A percentile compares a stretch with the other conserved stretches of the same genome.
These are phyloP conservation scores for Tipula helvola DNA, from an alignment of 2,888 invertebrate species.

Conservation along the genomic window DNA sequence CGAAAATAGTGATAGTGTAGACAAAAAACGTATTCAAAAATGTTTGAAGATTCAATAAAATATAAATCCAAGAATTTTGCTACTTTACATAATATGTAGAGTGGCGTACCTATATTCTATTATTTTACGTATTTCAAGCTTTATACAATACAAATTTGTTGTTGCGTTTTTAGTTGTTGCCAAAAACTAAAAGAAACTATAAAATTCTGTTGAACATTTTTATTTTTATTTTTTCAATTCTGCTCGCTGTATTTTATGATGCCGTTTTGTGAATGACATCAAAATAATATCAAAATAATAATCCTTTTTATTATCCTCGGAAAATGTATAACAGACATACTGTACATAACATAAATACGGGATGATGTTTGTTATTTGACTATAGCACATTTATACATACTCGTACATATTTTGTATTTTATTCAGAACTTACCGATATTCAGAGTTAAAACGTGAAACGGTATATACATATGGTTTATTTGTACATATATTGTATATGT, in stretches of 20 bases:
- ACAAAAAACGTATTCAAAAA: neutral
- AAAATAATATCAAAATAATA: neutral
- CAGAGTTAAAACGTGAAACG: too few species aligned
- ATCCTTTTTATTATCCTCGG: neutral
- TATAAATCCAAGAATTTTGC: neutral
- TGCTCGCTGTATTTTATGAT: neutral
- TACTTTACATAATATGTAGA: neutral
- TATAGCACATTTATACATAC: too few species aligned
- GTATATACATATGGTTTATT: too few species aligned
- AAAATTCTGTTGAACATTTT: neutral
- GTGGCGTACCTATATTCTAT: neutral
- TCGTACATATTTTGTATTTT: too few species aligned
- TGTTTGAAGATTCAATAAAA: neutral
- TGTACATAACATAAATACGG: too few species aligned
- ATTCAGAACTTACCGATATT: too few species aligned
- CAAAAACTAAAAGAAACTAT: neutral
- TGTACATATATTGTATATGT: too few species aligned
- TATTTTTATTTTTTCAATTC: neutral
- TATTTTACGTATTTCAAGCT: neutral
- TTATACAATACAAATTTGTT: neutral
- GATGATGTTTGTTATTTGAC: too few species aligned
- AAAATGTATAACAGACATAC: neutral
- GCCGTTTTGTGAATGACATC: neutral
- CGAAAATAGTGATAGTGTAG: neutral
- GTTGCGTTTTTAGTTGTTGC: neutral